phyloP scores from a whole-genome alignment of 2,113 vertebrate genomes.

The Hystrix brachyura region DNA sequence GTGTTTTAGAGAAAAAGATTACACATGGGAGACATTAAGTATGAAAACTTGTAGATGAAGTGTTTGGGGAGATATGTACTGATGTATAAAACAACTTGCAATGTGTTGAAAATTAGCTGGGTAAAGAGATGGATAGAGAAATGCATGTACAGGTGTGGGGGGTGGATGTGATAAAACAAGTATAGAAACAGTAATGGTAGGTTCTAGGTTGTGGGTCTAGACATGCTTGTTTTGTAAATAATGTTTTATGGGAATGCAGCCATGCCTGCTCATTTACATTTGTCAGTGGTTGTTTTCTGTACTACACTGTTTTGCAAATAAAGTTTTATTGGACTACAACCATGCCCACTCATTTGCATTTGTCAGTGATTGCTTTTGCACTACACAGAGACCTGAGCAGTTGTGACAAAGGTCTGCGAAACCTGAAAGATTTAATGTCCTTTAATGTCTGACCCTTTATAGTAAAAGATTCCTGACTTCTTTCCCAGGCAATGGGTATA shows the following conservation, averaged over 20 bases:
- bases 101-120: background rate
- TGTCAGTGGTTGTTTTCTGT: background rate
- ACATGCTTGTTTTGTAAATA: constrained; percentile 6
- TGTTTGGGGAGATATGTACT: background rate
- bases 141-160: background rate
- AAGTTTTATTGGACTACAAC: constrained; percentile 47
- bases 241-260: constrained; percentile 45
- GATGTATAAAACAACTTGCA: background rate
- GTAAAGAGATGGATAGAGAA: background rate
- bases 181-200: background rate
- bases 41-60: background rate
- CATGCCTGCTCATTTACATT: background rate
- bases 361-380: background rate
- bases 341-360: background rate
- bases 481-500: background rate
- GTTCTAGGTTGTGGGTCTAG: background rate
- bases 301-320: background rate
- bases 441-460: background rate
- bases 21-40: background rate
- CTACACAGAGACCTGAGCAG: background rate
- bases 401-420: background rate
- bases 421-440: background rate
- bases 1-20: constrained; percentile 23
- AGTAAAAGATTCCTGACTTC: background rate
- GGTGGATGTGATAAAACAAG: background rate